These are phyloP conservation scores for Ladona fulva DNA, from an alignment of 1,140 invertebrate genomes.

Conservation along the genomic window DNA sequence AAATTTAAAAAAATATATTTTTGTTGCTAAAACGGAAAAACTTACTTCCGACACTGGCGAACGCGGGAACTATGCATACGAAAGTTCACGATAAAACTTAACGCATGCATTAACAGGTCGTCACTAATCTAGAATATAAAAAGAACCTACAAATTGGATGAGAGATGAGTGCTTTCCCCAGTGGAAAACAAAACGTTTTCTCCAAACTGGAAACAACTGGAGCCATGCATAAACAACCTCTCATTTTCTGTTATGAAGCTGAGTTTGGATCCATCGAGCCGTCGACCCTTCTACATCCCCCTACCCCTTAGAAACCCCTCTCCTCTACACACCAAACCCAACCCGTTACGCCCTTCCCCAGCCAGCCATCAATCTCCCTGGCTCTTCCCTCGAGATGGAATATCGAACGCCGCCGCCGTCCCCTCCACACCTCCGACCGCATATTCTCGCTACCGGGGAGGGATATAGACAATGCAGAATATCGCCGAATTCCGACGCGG, in stretches of 20 bases:
- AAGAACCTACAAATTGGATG: no score
- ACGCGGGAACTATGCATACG: no score
- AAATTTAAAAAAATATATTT: no score
- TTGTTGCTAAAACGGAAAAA: no score
- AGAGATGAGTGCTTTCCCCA: neutral
- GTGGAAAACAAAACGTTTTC: neutral
- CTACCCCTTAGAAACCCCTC: no score
- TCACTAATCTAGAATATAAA: no score
- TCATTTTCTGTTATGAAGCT: constrained; percentile 5
- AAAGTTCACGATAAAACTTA: no score
- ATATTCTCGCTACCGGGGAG: no score
- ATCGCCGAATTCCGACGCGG: no score
- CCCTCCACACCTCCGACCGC: neutral
- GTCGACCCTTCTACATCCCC: neutral
- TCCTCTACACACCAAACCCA: neutral
- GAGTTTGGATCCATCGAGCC: neutral
- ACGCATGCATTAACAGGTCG: no score
- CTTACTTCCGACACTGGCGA: no score
- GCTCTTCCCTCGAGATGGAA: neutral
- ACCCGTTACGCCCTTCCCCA: neutral
- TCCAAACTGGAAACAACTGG: neutral
- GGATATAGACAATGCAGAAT: no score
- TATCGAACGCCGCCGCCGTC: neutral
- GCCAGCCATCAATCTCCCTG: neutral
- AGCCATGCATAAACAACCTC: neutral